Conservation (phyloP, 1,140 invertebrate genomes). For the Doryteuthis pealeii region DNA sequence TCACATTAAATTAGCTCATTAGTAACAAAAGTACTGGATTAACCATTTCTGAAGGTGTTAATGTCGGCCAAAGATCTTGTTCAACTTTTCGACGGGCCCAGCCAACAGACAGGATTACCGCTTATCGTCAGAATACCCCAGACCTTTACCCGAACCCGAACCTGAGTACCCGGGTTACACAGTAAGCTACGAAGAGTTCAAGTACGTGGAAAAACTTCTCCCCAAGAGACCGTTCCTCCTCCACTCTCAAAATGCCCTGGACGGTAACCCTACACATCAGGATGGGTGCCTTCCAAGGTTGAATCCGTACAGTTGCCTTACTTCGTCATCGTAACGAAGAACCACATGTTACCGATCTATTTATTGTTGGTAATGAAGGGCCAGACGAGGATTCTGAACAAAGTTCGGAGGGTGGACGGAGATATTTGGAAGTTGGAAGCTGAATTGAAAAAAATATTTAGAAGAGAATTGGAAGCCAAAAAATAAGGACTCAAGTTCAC, state of each 20-base stretch:
- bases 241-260: neutral
- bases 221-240: neutral
- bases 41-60: neutral
- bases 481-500: neutral
- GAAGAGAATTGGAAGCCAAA: neutral
- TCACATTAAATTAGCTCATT: too few relatives aligned
- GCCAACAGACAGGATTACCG: neutral
- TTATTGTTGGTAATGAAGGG: neutral
- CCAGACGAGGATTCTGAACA: neutral
- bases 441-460: neutral
- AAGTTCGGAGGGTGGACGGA: neutral
- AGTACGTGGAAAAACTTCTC: neutral
- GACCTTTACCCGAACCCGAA: neutral
- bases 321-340: neutral
- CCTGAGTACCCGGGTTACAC: neutral
- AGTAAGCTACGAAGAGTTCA: neutral
- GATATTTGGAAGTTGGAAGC: neutral
- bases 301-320: neutral
- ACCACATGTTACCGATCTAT: neutral
- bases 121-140: neutral
- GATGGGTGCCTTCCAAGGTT: neutral
- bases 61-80: neutral
- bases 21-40: too few relatives aligned
- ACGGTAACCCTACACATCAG: neutral
- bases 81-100: neutral